Evolutionary conservation across 2,797 vertebrate genomes (phyloP).

Genomic region (Coilia nasus): DNA sequence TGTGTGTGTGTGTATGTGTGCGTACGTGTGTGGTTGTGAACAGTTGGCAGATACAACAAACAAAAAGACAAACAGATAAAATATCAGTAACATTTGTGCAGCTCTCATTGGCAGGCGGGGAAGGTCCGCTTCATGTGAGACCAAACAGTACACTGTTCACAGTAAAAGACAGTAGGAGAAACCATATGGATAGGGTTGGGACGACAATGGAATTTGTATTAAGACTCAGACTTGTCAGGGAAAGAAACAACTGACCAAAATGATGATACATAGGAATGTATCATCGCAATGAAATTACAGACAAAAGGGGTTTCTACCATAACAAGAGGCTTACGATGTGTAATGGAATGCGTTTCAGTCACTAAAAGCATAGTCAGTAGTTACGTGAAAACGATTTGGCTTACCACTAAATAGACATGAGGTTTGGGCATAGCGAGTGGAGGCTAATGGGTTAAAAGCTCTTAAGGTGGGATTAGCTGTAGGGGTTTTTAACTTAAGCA

Average conservation of each 20-base stretch:
- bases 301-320: background rate
- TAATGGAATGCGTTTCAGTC: background rate
- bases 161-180: background rate
- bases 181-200: constrained; percentile 27
- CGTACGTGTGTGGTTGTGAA: background rate
- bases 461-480: background rate
- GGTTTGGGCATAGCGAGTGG: background rate
- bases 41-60: background rate
- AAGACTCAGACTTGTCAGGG: constrained; percentile 1
- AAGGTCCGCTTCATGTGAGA: background rate
- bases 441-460: constrained; percentile 4
- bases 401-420: background rate
- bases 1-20: background rate
- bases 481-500: background rate
- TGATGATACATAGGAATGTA: constrained; percentile 12
- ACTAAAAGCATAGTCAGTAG: background rate
- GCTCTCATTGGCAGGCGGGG: background rate
- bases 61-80: constrained; percentile 9
- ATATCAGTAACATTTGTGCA: background rate
- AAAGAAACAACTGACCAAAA: background rate
- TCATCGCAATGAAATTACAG: constrained; percentile 2
- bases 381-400: background rate
- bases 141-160: background rate
- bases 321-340: constrained; percentile 16
- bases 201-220: constrained; percentile 14